These are phyloP conservation scores for Empis stercorea DNA, from an alignment of 2,888 invertebrate genomes.

Conservation along the genomic window DNA sequence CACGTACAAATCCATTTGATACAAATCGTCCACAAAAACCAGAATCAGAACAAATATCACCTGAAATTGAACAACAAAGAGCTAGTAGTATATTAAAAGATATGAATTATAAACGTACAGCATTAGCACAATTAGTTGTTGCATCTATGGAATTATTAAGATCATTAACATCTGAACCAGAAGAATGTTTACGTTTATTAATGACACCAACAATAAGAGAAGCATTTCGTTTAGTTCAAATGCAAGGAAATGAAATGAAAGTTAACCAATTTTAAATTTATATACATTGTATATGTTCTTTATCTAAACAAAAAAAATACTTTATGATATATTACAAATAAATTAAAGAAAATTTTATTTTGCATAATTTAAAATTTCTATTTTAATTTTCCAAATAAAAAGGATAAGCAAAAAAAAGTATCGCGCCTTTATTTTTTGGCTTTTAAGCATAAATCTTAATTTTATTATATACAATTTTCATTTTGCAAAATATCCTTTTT, in stretches of 20 bases:
- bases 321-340: too few relatives aligned
- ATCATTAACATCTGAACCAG: slow-evolving; percentile 47
- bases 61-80: slow-evolving; percentile 73
- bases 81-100: slow-evolving; percentile 74
- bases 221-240: slow-evolving; percentile 35
- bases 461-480: too few relatives aligned
- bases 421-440: too few relatives aligned
- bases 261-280: slow-evolving; percentile 33
- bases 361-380: too few relatives aligned
- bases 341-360: too few relatives aligned
- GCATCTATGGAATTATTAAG: slow-evolving; percentile 68
- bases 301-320: too few relatives aligned
- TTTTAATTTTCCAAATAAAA: too few relatives aligned
- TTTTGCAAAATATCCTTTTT: too few relatives aligned
- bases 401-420: too few relatives aligned
- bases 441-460: too few relatives aligned
- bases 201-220: slow-evolving; percentile 37
- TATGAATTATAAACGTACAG: slow-evolving; percentile 70
- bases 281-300: too few relatives aligned
- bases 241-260: slow-evolving; percentile 36
- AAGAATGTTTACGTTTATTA: slow-evolving; percentile 37
- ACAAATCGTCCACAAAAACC: slow-evolving; percentile 33
- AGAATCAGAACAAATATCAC: slow-evolving; percentile 53
- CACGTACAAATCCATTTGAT: slow-evolving; percentile 33
- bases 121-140: slow-evolving; percentile 74